Base-by-base conservation (phyloP, 2,113 vertebrate species). In the Microtus oregoni region DNA sequence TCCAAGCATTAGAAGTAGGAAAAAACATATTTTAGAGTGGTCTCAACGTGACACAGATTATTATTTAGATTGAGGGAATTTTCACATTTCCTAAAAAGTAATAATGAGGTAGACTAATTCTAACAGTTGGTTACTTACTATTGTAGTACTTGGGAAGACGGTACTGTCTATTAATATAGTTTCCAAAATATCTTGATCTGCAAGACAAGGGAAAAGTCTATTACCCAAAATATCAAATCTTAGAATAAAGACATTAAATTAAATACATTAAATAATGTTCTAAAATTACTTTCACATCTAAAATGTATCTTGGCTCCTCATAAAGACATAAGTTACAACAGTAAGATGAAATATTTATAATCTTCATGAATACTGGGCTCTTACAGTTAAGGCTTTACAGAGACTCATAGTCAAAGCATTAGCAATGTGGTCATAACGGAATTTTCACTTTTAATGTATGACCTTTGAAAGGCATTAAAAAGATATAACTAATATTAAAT, bases 151-250 rank as follows among this genome's bases (percentile, higher is more conserved):
- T 8, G 99, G 98, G 94, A 98, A 98, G 97, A 98, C 98, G 93
- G 96, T 97, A 97, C 99, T 99, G 97, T 99, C 99, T 98, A 99
- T 98, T 98, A 99, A 96, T 63, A 99, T 98, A 95, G 98, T 98
- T 98, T 99, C 99, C 97, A 99, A 98, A 96, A 99, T 98, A 97
- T 99, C 98, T 98, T 99, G 99, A 99, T 99, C 99, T 99, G 96
- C 13, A 95, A 97, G 97, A 96, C 87, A 96, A 97, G 5, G 96
- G 96, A 98, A 95, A 95, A 94, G 47, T 0, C 3, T 67, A 6
- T 96, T 93, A 96, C 13, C 20, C 35, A 94, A 96, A 95, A 95
- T 65, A 82, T 20, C 78, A 93, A 93, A 81, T 32, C 26, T 77
- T 61, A 93, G 96, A 96, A 92, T 52, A 13, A 89, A 97, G 81